Evolutionary conservation across 2,113 vertebrate genomes (phyloP), one percentile per base, ranked within the genome.

Genomic region (Rousettus leschenaultii): DNA sequence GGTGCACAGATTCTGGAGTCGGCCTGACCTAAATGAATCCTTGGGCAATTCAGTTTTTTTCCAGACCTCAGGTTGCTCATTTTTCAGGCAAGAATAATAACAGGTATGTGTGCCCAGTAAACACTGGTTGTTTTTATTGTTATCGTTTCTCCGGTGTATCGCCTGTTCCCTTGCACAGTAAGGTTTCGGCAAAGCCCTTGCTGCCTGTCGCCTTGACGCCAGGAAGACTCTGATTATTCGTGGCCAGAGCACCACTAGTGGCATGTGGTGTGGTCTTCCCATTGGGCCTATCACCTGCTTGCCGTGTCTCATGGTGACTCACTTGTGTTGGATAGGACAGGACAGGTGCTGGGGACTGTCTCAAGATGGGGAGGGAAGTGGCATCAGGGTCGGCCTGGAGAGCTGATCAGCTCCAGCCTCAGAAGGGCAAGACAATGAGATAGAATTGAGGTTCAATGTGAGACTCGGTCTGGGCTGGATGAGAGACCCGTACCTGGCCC

Each of bases 61-160:
- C 26, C 18, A 35, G 65, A 14, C n/a, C 80, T 51, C 28, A 0
- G 63, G 91, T 7, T 13, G 15, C 74, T 82, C 33, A 2, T 55
- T n/a, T 30, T 1, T n/a, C 40, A 45, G 16, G 66, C 66, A 53
- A 68, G 86, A 66, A 22, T 19, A 4, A 2, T 2, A 2, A 8
- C 40, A 10, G 28, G 21, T 4, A 0, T 3, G 22, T 28, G 68
- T 30, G 28, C 43, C 59, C 3, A 0, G 6, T 5, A n/a, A 43
- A 65, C 2, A 5, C 6, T 28, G 3, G 14, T 13, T 2, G 30
- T 40, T 28, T 8, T 24, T 24, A 9, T 33, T 21, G 4, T 73
- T 61, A 19, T 65, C 33, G 5, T 71, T 86, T 48, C 8, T 48
- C 73, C 53, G 3, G 91, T 24, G 33, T n/a, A 2, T 40, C 19